These are phyloP conservation scores for Yponomeuta plumbellus DNA, from an alignment of 2,888 invertebrate species.

Conservation along the genomic window DNA sequence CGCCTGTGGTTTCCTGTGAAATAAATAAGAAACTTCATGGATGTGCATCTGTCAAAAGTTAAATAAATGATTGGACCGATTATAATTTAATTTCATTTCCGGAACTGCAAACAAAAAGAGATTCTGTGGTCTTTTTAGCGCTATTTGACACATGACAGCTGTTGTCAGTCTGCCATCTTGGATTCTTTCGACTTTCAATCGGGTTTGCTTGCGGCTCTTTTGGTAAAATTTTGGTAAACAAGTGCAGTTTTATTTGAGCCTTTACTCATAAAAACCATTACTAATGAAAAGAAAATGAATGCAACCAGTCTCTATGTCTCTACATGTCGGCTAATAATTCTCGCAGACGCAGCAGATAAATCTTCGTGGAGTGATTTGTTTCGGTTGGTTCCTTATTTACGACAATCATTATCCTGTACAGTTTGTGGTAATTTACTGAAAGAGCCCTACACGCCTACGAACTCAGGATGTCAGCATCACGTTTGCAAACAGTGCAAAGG, in stretches of 20 bases:
- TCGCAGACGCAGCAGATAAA: slow-evolving; percentile 83
- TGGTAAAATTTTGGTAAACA: slow-evolving; percentile 56
- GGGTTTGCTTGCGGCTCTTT: slow-evolving; percentile 60
- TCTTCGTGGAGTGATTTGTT: slow-evolving; percentile 88
- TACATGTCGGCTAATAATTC: slow-evolving; percentile 86
- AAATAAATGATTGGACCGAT: too few species aligned
- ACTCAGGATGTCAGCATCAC: slow-evolving; percentile 90
- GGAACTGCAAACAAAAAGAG: not conserved
- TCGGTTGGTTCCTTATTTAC: slow-evolving; percentile 87
- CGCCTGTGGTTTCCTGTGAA: too few species aligned
- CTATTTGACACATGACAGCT: not conserved
- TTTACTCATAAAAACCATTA: slow-evolving; percentile 4
- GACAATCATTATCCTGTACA: slow-evolving; percentile 91
- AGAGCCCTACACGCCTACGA: slow-evolving; percentile 87
- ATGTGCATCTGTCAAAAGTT: too few species aligned
- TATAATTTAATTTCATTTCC: too few species aligned
- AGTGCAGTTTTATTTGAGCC: slow-evolving; percentile 30
- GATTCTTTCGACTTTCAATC: not conserved
- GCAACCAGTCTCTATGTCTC: slow-evolving; percentile 88
- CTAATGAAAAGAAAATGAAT: slow-evolving; percentile 78
- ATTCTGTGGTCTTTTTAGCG: not conserved
- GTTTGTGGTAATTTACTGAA: slow-evolving; percentile 90
- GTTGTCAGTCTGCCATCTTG: not conserved
- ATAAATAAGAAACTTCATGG: too few species aligned
- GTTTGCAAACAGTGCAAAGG: slow-evolving; percentile 91